A percentile compares a stretch with the other conserved stretches of the same genome.
phyloP scores from a whole-genome alignment of 2,113 vertebrate species.

The Lophura nycthemera region DNA sequence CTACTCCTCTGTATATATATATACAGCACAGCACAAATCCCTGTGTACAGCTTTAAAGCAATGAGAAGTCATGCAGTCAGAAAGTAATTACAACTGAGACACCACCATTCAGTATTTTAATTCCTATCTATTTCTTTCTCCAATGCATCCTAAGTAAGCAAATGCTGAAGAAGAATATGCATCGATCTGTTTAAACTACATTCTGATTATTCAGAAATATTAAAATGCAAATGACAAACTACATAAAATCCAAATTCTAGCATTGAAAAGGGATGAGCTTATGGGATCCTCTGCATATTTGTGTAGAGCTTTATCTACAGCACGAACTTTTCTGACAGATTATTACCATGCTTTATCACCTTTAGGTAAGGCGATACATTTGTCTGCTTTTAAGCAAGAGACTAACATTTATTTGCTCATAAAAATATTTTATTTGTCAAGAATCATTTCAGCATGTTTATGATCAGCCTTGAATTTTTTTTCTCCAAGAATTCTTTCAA shows the following conservation, averaged over 20 bases:
- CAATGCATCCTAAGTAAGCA: constrained; percentile 2
- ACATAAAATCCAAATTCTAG: not conserved
- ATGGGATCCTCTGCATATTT: not conserved
- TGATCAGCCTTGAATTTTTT: not conserved
- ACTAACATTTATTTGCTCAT: not conserved
- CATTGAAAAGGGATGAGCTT: not conserved
- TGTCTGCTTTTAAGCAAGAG: not conserved
- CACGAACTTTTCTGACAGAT: not conserved
- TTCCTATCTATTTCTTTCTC: not conserved
- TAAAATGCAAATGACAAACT: constrained; percentile 32
- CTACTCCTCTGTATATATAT: not conserved
- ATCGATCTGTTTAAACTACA: not conserved
- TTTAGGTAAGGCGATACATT: not conserved
- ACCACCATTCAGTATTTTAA: not conserved
- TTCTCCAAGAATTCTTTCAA: not conserved
- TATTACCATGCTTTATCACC: not conserved
- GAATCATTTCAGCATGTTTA: not conserved
- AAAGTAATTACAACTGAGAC: constrained; percentile 5
- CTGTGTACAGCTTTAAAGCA: not conserved
- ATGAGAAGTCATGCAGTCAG: not conserved
- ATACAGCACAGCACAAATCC: not conserved
- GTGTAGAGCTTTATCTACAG: not conserved
- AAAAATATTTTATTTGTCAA: not conserved
- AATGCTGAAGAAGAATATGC: not conserved
- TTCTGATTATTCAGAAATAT: not conserved